phyloP scores from a whole-genome alignment of 2,113 vertebrate genomes.

The Pycnonotus jocosus region DNA sequence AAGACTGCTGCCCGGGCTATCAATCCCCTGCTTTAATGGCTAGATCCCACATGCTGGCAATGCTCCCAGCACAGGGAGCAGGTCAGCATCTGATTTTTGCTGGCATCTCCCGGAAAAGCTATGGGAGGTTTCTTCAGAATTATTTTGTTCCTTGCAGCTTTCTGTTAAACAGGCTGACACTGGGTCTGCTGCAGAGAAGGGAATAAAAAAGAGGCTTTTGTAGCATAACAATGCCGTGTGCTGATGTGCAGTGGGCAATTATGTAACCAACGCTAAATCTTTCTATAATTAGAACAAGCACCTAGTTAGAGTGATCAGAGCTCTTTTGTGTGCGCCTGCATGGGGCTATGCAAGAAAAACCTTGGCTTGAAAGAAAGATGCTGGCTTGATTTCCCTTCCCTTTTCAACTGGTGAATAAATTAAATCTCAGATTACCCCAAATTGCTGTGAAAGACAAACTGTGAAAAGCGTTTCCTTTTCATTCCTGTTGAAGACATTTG shows the following conservation, averaged over 20 bases:
- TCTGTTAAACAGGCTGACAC: conserved; percentile 5
- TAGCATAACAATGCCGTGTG: conserved; percentile 45
- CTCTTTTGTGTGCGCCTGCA: conserved; percentile 66
- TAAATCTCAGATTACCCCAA: conserved; percentile 58
- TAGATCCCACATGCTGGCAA: not conserved
- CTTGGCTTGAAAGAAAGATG: conserved; percentile 50
- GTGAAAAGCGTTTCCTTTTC: not conserved
- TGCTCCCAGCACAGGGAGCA: not conserved
- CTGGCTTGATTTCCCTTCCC: conserved; percentile 45
- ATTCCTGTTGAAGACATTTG: conserved; percentile 13
- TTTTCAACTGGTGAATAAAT: conserved; percentile 59
- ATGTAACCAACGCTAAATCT: conserved; percentile 66
- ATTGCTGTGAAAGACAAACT: conserved; percentile 39
- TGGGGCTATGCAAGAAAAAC: not conserved
- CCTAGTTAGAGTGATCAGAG: conserved; percentile 56
- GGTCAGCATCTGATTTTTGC: not conserved
- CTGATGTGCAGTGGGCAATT: conserved; percentile 65
- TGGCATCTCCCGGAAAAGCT: not conserved
- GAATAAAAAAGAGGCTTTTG: conserved; percentile 23
- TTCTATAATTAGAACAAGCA: conserved; percentile 74
- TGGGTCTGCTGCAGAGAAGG: not conserved
- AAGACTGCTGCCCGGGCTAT: not conserved
- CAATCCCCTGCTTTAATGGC: not conserved
- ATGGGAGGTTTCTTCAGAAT: not conserved
- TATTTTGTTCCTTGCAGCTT: conserved; percentile 17